Base-by-base conservation (phyloP, 2,113 vertebrate genomes). In the Dipodomys ordii region DNA sequence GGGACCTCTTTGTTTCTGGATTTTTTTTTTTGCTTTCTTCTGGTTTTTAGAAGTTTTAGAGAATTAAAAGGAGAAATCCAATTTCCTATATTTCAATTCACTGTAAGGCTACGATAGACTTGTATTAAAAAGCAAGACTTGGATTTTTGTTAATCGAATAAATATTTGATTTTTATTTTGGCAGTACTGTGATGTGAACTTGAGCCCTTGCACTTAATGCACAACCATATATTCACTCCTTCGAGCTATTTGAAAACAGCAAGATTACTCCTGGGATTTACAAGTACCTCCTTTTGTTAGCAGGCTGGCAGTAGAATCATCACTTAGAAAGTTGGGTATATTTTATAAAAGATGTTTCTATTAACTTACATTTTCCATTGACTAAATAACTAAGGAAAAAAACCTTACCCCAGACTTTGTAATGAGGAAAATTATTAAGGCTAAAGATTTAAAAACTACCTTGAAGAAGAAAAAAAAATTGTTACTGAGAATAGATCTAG, bases 371-470 rank as follows among this genome's bases (percentile, higher is more conserved):
- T 84, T 76, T 83, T 92, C 88, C 35, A 62, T 62, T 28, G 72
- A 44, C 72, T 87, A 85, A 91, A 44, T 85, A 19, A 88, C 69
- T 69, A 62, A 60, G 68, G 90, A 93, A 92, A 92, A 82, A 19
- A 71, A 46, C 49, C 22, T 18, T 71, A 94, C 73, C 65, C 25
- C 39, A 94, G 35, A 78, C 77, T 83, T 73, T 93, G 8, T 62
- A 77, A 90, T 6, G 25, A 30, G 62, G 65, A 74, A 93, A 93
- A 71, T 57, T 74, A 57, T 62, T 57, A 77, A 44, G n/a, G 44
- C 77, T 95, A 81, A 86, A 94, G 28, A 89, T 67, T 39, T 64
- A 20, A 95, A 93, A 93, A 82, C 16, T 74, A 93, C 28, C 74
- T 67, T 74, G 32, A 91, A 74, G 81, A 88, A 57, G 64, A 32